Conservation (phyloP, 2,797 vertebrate species). For the Arctocebus calabarensis region DNA sequence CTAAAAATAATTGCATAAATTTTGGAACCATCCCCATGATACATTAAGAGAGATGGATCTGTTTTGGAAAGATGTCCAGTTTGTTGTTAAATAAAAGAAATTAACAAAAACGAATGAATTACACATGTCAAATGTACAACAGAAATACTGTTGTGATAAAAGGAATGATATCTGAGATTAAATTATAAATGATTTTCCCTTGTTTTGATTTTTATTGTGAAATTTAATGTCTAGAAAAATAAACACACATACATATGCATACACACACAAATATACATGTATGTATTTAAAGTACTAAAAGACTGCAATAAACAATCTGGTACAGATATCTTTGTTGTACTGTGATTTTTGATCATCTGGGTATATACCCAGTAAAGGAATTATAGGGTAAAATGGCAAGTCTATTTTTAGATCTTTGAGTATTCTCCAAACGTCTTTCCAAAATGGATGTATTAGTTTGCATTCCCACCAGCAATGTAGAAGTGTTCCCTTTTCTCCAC, state of each 20-base stretch:
- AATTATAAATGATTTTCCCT: constrained; percentile 27
- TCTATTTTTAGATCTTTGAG: too few species aligned
- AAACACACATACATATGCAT: not conserved
- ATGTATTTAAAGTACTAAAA: too few species aligned
- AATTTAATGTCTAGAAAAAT: not conserved
- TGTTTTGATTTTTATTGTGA: constrained; percentile 19
- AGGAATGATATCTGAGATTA: not conserved
- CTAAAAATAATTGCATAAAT: constrained; percentile 21
- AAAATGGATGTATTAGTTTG: too few species aligned
- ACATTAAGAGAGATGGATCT: not conserved
- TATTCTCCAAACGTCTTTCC: too few species aligned
- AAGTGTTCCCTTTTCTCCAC: too few species aligned
- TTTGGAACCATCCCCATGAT: not conserved
- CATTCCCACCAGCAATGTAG: too few species aligned
- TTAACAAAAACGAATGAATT: not conserved
- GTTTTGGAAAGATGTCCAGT: constrained; percentile 18
- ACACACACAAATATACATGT: not conserved
- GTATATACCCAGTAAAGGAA: too few species aligned
- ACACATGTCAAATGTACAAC: not conserved
- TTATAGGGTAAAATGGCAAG: too few species aligned
- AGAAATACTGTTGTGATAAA: not conserved
- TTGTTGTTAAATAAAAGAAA: constrained; percentile 6
- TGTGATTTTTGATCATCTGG: too few species aligned
- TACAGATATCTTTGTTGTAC: too few species aligned
- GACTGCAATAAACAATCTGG: too few species aligned